phyloP scores from a whole-genome alignment of 2,113 vertebrate species.

The Xenopus laevis region DNA sequence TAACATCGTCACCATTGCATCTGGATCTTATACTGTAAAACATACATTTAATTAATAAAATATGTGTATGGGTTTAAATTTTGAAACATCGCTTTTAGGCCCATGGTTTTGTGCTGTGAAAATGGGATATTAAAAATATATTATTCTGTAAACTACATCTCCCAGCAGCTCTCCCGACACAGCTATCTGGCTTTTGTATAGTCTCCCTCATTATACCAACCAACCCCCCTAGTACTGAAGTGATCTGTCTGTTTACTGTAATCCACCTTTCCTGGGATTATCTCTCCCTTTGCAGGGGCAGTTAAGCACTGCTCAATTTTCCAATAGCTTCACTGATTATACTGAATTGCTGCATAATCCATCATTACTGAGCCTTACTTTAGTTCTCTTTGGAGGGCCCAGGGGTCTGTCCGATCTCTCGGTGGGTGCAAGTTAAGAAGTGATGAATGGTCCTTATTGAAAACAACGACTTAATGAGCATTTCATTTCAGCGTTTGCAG shows the following conservation, averaged over 20 bases:
- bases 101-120: no score
- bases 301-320: conserved; percentile 43
- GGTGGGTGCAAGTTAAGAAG: not conserved
- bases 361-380: conserved; percentile 26
- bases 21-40: no score
- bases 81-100: no score
- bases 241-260: conserved; percentile 59
- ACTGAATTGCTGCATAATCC: conserved; percentile 50
- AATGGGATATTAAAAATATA: no score
- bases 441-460: not conserved
- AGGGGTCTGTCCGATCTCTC: not conserved
- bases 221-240: no score
- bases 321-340: conserved; percentile 45
- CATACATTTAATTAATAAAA: no score
- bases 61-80: no score
- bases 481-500: not conserved
- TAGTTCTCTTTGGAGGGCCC: not conserved
- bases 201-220: no score
- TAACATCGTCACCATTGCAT: no score
- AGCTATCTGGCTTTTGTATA: no score
- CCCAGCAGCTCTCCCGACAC: no score
- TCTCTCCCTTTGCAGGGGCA: conserved; percentile 48
- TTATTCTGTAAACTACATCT: no score
- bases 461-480: not conserved
- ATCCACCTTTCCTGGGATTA: conserved; percentile 64